Evolutionary conservation across 2,113 vertebrate species (phyloP), one percentile per base, ranked within the genome.

Genomic region (Caracal caracal): DNA sequence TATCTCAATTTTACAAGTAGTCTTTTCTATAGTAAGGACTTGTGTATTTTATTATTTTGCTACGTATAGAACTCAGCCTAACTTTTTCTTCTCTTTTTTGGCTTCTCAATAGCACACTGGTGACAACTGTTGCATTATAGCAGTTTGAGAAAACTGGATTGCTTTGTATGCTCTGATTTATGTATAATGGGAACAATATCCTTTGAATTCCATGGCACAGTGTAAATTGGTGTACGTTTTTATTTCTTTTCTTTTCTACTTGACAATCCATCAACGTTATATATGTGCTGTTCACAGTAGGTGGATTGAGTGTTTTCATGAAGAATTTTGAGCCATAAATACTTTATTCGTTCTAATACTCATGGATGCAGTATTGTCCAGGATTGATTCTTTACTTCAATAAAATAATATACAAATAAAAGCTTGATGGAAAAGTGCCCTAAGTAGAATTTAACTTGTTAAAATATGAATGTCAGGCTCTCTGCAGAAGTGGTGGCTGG

Each of bases 171-270:
- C 40, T 94, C 11, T 96, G 28, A 97, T 90, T 90, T 86, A 47
- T 43, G 24, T 79, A 49, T 49, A 76, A 88, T n/a, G 49, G 53
- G 24, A 63, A 90, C 66, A 63, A 88, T 71, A 33, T 11, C 11
- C 70, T 93, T 79, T 91, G 47, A 94, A 83, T 73, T 88, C 15
- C 22, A 73, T 16, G 12, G 24, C 59, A 76, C 88, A 28, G 35
- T 61, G 10, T 26, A 47, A 88, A 86, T 89, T 88, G 92, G 8
- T 92, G 11, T 83, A 61, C n/a, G 94, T 24, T 68, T 68, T 96
- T 59, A 65, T 88, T 51, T 26, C 7, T 56, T 68, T 78, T 28
- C 28, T 80, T 76, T 95, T 81, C n/a, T 82, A 6, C 15, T 63
- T 94, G 40, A 56, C 19, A 97, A 56, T 53, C 12, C 8, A 49